Evolutionary conservation across 2,113 vertebrate species (phyloP), one percentile per base, ranked within the genome.

Genomic region (Notiomystis cincta): DNA sequence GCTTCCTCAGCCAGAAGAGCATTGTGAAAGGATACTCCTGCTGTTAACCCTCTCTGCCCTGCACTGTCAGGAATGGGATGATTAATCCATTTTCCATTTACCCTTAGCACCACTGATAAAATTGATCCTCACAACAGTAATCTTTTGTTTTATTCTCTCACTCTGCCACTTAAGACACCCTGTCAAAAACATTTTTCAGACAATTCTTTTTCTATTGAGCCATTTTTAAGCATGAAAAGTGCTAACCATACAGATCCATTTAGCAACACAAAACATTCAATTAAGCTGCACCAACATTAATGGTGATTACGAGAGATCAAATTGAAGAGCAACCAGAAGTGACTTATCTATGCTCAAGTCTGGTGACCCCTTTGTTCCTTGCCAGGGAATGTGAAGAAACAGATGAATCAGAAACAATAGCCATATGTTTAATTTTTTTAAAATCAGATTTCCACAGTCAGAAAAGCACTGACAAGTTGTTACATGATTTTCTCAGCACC

Each of bases 261-360:
- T 71, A 92, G 93, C 53, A 58, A 84, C 79, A 96, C 58, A 80
- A 95, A 95, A 95, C 70, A 93, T 96, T 97, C 91, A 98, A 69
- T 97, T 97, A 96, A 91, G n/a, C 85, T 94, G 80, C 81, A 96
- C 54, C 88, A 97, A 97, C 92, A 90, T 94, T 96, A 97, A 94
- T 82, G 73, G 48, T 60, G 51, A 96, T 96, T 94, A 97, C 87
- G 67, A 67, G 86, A 95, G 56, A 91, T 84, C 93, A 96, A 72
- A 85, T 5, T 60, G 54, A 94, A 96, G 94, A 86, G 78, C 90
- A 88, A 48, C 35, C 53, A 94, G 44, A 94, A 62, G 53, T 13
- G 51, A 92, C 69, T 97, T 60, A 44, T 76, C 77, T 25, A 28
- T 54, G 81, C 73, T 93, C 7, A 37, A 66, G 77, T 82, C 76